Evolutionary conservation across 2,113 vertebrate species (phyloP), one percentile per base, ranked within the genome.

Genomic region (Chauna torquata): DNA sequence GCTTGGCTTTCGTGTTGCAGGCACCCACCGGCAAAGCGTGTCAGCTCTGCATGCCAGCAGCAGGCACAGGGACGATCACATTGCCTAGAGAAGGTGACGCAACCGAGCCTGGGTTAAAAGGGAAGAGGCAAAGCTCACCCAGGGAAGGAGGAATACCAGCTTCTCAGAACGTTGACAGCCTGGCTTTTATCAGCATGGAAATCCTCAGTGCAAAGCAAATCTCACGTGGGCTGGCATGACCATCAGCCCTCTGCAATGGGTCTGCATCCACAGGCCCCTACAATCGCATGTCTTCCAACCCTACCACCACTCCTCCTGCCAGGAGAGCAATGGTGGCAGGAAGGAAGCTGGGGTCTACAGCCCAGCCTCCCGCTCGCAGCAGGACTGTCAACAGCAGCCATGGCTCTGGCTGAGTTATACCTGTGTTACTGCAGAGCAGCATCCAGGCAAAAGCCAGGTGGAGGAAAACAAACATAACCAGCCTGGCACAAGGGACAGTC

Each of bases 21-120:
- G 44, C 4, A 28, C 25, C 25, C 16, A 5, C 3, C 30, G 65
- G 66, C 13, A 11, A 27, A 4, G 6, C 0, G 0, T n/a, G 27
- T 19, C 55, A 83, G 40, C 40, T 36, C 70, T 68, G 36, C 12
- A 1, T 5, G 54, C 2, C 77, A 62, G 42, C 34, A 45, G 34
- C 32, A 55, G 49, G 50, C 52, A n/a, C 40, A 16, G 49, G 32
- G 45, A 22, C 3, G 19, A 32, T 28, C 16, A 52, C 4, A 5
- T 23, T 59, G n/a, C n/a, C 24, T 49, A 42, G 18, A 45, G 27
- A 12, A 40, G 42, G 49, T 30, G 36, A 24, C 1, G 3, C 76
- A 65, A 32, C 23, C n/a, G 7, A 50, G 38, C 12, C 59, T 34
- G 45, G 23, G 7, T 3, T 66, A 64, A 65, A 91, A 61, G 61